phyloP scores from a whole-genome alignment of 2,888 invertebrate genomes.

The Emmelina monodactyla region DNA sequence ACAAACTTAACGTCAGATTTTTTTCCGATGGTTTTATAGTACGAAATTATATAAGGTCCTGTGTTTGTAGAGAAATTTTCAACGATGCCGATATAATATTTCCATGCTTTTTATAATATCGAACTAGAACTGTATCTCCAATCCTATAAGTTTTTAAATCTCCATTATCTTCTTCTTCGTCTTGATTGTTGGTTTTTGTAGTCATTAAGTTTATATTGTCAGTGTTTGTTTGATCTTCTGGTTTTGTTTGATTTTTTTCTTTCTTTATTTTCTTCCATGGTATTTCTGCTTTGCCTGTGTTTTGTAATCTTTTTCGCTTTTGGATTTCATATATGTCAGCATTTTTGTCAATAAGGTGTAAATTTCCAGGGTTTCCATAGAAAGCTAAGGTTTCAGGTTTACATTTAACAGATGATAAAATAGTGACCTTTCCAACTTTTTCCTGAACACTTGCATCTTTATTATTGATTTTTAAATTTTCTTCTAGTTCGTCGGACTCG shows the following conservation, averaged over 20 bases:
- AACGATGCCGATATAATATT: conserved; percentile 3
- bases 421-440: background rate
- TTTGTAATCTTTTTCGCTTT: background rate
- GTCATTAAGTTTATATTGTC: too few species aligned
- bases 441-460: background rate
- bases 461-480: background rate
- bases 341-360: background rate
- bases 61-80: background rate
- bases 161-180: background rate
- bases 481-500: background rate
- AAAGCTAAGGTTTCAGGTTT: background rate
- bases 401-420: background rate
- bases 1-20: background rate
- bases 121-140: conserved; percentile 1
- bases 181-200: too few species aligned
- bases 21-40: background rate
- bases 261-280: background rate
- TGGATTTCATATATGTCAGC: background rate
- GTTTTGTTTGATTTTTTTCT: background rate
- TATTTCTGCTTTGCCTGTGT: background rate
- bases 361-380: background rate
- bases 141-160: background rate
- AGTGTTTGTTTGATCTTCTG: background rate
- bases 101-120: conserved; percentile 2
- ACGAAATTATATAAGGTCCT: background rate